These are phyloP conservation scores for Charina bottae DNA, from an alignment of 2,113 vertebrate genomes.

Conservation along the genomic window DNA sequence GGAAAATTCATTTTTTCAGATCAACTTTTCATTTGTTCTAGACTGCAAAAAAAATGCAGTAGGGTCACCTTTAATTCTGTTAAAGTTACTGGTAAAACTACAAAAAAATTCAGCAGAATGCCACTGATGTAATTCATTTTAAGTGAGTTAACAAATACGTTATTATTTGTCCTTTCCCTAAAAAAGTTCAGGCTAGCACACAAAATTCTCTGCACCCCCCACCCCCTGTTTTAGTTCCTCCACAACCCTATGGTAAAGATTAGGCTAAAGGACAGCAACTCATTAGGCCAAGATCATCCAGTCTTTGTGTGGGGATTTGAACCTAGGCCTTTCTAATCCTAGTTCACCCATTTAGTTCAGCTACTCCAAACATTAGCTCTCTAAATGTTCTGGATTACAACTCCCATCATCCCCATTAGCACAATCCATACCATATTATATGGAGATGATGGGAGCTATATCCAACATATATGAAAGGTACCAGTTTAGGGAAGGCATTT, in stretches of 20 bases:
- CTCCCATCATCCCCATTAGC: too few relatives aligned
- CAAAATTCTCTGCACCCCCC: neutral
- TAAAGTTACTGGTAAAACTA: constrained; percentile 32
- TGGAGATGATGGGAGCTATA: too few relatives aligned
- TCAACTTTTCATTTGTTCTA: neutral
- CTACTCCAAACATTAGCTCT: neutral
- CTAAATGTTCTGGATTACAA: too few relatives aligned
- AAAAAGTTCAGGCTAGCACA: neutral
- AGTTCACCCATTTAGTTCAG: neutral
- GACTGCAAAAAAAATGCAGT: neutral
- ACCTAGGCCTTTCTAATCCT: too few relatives aligned
- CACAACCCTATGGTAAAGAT: neutral
- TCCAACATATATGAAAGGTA: too few relatives aligned
- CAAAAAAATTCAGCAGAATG: neutral
- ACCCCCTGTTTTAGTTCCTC: too few relatives aligned
- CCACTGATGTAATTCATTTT: neutral
- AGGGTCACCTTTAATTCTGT: neutral
- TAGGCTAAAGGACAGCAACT: neutral
- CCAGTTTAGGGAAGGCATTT: too few relatives aligned
- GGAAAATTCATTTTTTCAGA: neutral
- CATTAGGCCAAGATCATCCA: neutral
- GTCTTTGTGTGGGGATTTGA: neutral
- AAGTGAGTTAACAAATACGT: neutral
- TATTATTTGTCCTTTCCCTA: neutral
- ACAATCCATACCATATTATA: too few relatives aligned